Evolutionary conservation across 1,140 invertebrate species (phyloP), one percentile per base, ranked within the genome.

Genomic region (Drosophila tristis): DNA sequence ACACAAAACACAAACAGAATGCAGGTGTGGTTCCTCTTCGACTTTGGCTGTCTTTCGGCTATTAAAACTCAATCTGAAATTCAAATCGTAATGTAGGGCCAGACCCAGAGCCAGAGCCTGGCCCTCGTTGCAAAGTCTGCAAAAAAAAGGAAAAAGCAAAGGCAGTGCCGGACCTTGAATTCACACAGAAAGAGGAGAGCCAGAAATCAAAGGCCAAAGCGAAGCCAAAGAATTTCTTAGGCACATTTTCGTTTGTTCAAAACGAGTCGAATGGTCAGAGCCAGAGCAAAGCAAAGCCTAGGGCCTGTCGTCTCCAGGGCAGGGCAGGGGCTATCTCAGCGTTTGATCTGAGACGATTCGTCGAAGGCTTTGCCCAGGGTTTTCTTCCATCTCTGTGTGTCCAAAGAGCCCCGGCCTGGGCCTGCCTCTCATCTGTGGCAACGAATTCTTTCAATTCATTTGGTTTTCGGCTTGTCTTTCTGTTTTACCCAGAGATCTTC

Each of bases 1-100:
- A 80, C 78, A 71, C 75, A 74, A 3, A 31, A 55, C 31, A 49
- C 49, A 66, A 25, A 26, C n/a, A 44, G 8, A 66, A 79, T 85
- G 86, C 86, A 90, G 80, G 86, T 90, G 86, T 90, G 84, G 82
- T 78, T 80, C 31, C 31, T 9, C n/a, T 39, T 39, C 2, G 35
- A 4, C 31, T 39, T 11, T 39, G 42, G 23, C 47, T 51, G 75
- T 55, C 60, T 48, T 29, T 54, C 66, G 86, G 86, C 86, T 86
- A 90, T 90, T 90, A 90, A 90, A 90, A 90, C 86, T 81, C 86
- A 90, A 90, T 90, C 86, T 90, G 86, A 90, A 90, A 86, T 90
- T 90, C 86, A 90, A 90, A 90, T 90, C 86, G 87, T 61, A 81
- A 90, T 90, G 73, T 79, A 76, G 68, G 80, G 86, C 79, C 57